Base-by-base conservation (phyloP, 2,888 invertebrate species). In the Stenichneumon culpator region DNA sequence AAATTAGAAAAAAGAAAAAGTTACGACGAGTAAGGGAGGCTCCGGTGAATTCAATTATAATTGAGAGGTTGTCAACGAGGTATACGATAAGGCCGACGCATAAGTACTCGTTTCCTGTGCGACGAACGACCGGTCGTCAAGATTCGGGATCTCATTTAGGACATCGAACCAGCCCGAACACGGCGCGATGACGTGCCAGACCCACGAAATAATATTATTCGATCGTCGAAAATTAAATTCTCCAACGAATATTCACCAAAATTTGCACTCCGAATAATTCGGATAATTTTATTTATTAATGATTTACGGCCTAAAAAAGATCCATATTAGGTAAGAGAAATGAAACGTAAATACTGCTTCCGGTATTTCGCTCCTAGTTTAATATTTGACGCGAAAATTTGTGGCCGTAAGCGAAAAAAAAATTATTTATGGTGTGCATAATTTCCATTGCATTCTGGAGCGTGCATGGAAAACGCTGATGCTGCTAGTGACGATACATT, bases 21-120 rank as follows among this genome's bases (percentile, higher is more conserved):
- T 78, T 67, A 32, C 7, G 69, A 75, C 65, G 75, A 69, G 60
- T 60, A 50, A 68, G 82, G 60, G 81, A 75, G 72, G 79, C 69
- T 47, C 80, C 28, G 69, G 47, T 73, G 87, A 86, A 87, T 91
- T 92, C 90, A 91, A 90, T 92, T 92, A 91, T 92, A 92, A 92
- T 92, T 92, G 92, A 91, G 90, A 83, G 90, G 87, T 89, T 92
- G 92, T 92, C 92, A 91, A 88, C 88, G 88, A 82, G 63, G 82
- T 81, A 73, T 82, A 82, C 89, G 92, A 92, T 91, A 92, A 91
- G 86, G 88, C 90, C 89, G 77, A 82, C 81, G 83, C 73, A 75
- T 74, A 57, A 39, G 65, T 86, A 82, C 73, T 82, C 80, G 75
- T 83, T 85, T 85, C 80, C 82, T 67, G 79, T 36, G 54, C 78